These are phyloP conservation scores for Bos javanicus DNA, from an alignment of 2,113 vertebrate species.

Conservation along the genomic window DNA sequence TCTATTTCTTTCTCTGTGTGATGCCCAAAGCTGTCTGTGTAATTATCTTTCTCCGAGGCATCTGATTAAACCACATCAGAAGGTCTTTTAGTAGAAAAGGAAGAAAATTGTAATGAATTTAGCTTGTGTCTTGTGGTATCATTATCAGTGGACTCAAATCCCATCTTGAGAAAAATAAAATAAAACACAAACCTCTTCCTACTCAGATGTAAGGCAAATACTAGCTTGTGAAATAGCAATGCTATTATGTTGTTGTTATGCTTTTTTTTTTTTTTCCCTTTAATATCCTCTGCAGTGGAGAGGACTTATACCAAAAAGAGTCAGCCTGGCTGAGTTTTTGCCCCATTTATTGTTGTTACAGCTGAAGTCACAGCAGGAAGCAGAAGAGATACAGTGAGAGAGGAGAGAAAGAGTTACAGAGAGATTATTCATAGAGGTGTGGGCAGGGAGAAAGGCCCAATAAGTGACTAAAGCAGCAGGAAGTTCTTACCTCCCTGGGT, in stretches of 20 bases:
- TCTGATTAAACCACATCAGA: conserved; percentile 44
- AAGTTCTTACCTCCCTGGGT: background rate
- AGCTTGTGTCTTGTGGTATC: background rate
- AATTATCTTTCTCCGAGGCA: conserved; percentile 53
- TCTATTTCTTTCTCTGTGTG: conserved; percentile 42
- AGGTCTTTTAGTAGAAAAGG: background rate
- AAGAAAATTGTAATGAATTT: conserved; percentile 12
- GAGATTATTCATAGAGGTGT: too few species aligned
- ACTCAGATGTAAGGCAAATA: background rate
- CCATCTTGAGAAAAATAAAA: background rate
- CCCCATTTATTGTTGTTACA: accelerated
- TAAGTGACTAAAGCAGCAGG: background rate
- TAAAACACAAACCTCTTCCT: background rate
- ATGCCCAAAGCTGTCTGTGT: conserved; percentile 32
- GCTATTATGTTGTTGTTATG: background rate
- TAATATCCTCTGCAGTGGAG: background rate
- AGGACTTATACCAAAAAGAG: background rate
- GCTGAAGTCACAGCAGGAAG: background rate
- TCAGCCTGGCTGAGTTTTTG: background rate
- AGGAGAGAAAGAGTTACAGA: accelerated
- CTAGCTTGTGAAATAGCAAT: background rate
- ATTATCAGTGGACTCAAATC: background rate
- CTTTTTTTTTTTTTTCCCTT: background rate
- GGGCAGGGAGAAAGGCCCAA: background rate
- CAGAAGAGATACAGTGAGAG: too few species aligned